Base-by-base conservation (phyloP, 1,140 invertebrate genomes). In the Gonatopus flavifemur region DNA sequence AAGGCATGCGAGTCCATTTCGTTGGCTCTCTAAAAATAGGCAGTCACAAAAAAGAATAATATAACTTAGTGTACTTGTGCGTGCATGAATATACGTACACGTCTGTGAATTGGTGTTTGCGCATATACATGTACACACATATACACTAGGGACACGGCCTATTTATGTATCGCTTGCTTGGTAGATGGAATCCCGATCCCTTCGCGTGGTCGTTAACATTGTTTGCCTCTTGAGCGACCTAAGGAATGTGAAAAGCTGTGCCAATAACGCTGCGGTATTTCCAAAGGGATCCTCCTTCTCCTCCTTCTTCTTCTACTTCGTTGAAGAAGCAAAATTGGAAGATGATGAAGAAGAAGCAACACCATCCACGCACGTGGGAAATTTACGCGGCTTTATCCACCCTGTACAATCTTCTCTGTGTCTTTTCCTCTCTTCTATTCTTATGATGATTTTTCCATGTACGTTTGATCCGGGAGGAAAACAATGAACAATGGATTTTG, bases 171-270 rank as follows among this genome's bases (percentile, higher is more conserved):
- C 53, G 39, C 18, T 36, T 32, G 33, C 43, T 49, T 40, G 45
- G n/a, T n/a, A 55, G 52, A 53, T 51, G 41, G 54, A 59, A 53
- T 60, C 38, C 52, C 49, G 49, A 56, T 59, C 55, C 45, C 55
- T 60, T 52, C 44, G 49, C 42, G 48, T 58, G 49, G 64, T 62
- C 53, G 64, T 64, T 64, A 64, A 62, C 62, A 62, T 62, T 64
- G 63, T 58, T 62, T 36, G 52, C 52, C 38, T 41, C 59, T 56
- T 42, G 47, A 46, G 50, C 57, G 50, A 53, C 25, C 41, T 21
- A 31, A 51, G 55, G 58, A 61, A 61, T 62, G 58, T 58, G 60
- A 62, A 55, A 62, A 57, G 57, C 57, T 48, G 40, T 52, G 52
- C 45, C 44, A 47, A 16, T 44, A 48, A 36, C 50, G 45, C 39